phyloP scores from a whole-genome alignment of 2,113 vertebrate species.

The Poeciliopsis occidentalis region DNA sequence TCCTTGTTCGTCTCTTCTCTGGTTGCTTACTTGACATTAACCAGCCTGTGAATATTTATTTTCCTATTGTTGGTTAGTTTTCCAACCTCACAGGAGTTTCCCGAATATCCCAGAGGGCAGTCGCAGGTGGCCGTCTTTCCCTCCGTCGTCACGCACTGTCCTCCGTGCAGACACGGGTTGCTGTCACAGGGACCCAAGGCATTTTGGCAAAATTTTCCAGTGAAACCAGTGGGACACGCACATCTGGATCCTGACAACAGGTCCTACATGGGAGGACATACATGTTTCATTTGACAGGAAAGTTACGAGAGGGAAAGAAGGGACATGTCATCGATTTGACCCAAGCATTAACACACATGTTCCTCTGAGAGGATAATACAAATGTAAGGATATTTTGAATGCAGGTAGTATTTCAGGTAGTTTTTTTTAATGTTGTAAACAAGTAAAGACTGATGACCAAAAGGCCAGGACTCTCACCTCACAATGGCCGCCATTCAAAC shows the following conservation, averaged over 20 bases:
- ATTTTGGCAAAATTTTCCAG: constrained; percentile 91
- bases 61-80: background rate
- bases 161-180: constrained; percentile 92
- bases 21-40: background rate
- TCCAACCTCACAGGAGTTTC: constrained; percentile 92
- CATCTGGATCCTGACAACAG: constrained; percentile 89
- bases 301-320: background rate
- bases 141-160: constrained; percentile 88
- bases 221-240: constrained; percentile 89
- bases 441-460: background rate
- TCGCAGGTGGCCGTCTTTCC: constrained; percentile 85
- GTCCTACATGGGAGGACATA: constrained; percentile 78
- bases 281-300: background rate
- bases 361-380: background rate
- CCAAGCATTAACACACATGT: constrained; percentile 4
- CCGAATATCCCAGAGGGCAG: constrained; percentile 91
- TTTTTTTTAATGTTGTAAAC: background rate
- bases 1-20: background rate
- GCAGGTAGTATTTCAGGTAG: background rate
- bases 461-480: constrained; percentile 79
- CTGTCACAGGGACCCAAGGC: constrained; percentile 87
- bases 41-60: background rate
- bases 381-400: background rate
- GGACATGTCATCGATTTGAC: background rate
- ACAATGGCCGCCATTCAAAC: constrained; percentile 92